These are phyloP conservation scores for Heterodera schachtii DNA, from an alignment of 1,140 invertebrate species.

Conservation along the genomic window DNA sequence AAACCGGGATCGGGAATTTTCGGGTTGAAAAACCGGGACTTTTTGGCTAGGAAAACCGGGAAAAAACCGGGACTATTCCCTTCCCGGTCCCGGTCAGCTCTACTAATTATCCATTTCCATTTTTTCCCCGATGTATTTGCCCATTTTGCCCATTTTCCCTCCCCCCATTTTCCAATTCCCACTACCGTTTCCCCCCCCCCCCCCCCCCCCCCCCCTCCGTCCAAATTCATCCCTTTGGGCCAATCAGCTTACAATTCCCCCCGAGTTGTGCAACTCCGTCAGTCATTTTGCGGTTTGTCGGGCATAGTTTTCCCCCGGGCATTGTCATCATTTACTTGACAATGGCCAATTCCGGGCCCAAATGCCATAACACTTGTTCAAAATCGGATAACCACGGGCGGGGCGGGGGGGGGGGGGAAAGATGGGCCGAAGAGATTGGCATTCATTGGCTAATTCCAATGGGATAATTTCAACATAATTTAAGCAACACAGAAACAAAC, in stretches of 20 bases:
- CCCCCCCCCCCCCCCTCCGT: background rate
- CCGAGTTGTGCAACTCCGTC: slow-evolving; percentile 4
- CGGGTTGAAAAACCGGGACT: too few relatives aligned
- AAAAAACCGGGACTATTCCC: too few relatives aligned
- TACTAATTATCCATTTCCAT: background rate
- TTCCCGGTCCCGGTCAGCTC: too few relatives aligned
- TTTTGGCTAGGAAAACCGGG: too few relatives aligned
- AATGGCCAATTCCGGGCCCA: background rate
- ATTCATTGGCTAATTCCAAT: background rate
- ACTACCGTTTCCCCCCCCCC: background rate
- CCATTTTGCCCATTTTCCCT: background rate
- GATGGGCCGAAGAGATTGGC: background rate
- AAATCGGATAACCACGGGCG: background rate
- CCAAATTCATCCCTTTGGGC: slow-evolving; percentile 15
- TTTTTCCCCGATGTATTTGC: background rate
- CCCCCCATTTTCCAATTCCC: background rate
- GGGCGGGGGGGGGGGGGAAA: background rate
- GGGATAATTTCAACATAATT: background rate
- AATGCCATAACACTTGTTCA: slow-evolving; percentile 21
- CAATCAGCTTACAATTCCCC: slow-evolving; percentile 5
- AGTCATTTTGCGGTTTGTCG: background rate
- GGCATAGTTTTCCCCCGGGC: slow-evolving; percentile 17
- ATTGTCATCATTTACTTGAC: slow-evolving; percentile 30
- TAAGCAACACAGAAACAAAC: background rate
- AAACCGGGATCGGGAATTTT: too few relatives aligned